These are phyloP conservation scores for Escarpia spicata DNA, from an alignment of 2,888 invertebrate genomes.

Conservation along the genomic window DNA sequence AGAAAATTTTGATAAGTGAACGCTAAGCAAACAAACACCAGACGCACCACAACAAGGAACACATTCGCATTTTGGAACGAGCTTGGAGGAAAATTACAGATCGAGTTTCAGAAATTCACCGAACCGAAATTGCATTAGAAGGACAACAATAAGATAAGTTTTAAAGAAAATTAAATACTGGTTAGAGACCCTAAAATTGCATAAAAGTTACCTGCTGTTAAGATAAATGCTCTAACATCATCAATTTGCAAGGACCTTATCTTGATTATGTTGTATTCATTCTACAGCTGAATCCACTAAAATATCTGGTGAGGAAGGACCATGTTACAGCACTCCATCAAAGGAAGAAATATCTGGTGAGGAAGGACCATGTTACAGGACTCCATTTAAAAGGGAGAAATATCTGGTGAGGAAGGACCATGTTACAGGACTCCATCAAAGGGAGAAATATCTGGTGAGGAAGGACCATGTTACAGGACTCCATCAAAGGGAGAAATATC, in stretches of 20 bases:
- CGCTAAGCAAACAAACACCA: background rate
- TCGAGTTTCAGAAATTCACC: background rate
- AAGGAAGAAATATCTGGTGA: background rate
- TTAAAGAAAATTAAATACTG: background rate
- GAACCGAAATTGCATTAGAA: background rate
- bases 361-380: no score
- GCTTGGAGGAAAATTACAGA: background rate
- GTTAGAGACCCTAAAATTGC: background rate
- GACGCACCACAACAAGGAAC: background rate
- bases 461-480: no score
- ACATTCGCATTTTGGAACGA: background rate
- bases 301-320: no score
- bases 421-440: no score
- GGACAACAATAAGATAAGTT: background rate
- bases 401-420: no score
- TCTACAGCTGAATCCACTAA: no score
- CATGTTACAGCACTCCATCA: no score
- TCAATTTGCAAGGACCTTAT: no score
- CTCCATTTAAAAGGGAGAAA: background rate
- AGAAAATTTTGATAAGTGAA: background rate
- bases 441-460: background rate
- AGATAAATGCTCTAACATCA: background rate
- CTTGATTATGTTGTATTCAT: no score
- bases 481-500: background rate
- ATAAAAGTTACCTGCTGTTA: background rate